Conservation (phyloP, 2,888 invertebrate species). For the Bugula neritina region DNA sequence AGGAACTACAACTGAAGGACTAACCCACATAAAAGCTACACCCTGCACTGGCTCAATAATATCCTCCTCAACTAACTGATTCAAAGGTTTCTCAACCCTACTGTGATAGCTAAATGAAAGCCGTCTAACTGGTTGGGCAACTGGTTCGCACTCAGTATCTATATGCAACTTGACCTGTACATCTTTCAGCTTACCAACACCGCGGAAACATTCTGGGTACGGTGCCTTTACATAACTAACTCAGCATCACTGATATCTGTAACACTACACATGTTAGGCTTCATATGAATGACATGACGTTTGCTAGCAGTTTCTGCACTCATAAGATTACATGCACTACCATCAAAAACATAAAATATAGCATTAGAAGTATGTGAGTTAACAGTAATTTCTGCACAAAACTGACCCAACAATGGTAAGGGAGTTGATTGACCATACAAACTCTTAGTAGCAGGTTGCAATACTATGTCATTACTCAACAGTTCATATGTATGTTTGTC, state of each 20-base stretch:
- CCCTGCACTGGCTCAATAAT: not conserved
- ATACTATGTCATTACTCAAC: too few relatives aligned
- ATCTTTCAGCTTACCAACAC: not conserved
- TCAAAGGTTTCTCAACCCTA: not conserved
- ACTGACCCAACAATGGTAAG: not conserved
- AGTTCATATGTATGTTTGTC: not conserved
- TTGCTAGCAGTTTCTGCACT: conserved; percentile 18
- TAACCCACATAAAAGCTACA: not conserved
- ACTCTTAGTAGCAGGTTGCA: not conserved
- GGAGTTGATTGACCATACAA: not conserved
- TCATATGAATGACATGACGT: not conserved
- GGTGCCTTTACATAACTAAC: not conserved
- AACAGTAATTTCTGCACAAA: not conserved
- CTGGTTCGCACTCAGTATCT: too few relatives aligned
- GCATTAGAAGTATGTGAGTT: not conserved
- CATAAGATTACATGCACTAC: conserved; percentile 5
- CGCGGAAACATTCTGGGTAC: not conserved
- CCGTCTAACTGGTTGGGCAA: not conserved
- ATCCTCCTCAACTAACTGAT: not conserved
- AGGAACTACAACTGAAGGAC: too few relatives aligned
- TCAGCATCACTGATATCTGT: not conserved
- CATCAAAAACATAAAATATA: conserved; percentile 15
- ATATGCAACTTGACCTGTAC: too few relatives aligned
- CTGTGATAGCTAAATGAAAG: not conserved
- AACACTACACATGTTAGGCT: not conserved